Evolutionary conservation across 2,113 vertebrate genomes (phyloP), one percentile per base, ranked within the genome.

Genomic region (Lasiurus borealis): DNA sequence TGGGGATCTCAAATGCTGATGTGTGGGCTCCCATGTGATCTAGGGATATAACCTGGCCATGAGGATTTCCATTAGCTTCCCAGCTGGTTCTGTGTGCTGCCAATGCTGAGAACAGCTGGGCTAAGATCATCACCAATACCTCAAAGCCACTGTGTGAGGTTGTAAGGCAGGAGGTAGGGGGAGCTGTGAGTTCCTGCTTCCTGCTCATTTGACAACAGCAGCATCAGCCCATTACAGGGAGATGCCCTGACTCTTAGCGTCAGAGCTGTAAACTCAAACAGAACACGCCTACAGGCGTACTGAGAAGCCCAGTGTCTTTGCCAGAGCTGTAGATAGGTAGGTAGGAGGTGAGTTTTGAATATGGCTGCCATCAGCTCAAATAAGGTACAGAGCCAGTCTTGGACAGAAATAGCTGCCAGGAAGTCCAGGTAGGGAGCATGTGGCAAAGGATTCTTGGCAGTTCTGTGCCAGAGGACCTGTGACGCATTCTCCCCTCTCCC

Each of bases 141-240:
- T 82, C n/a, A 16, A 5, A 77, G 44, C 23, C 11, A 18, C 1
- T 36, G 9, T 23, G 18, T 81, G 46, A 69, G 40, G 19, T 15
- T 34, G 36, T 44, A n/a, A 89, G 57, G 59, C 29, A 16, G 9
- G 27, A 54, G 9, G 15, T 21, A n/a, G 6, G 29, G 23, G 68
- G 27, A 40, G 40, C 15, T 69, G 15, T 36, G 6, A 54, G 48
- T 48, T 13, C n/a, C 19, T 40, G 27, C 62, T 57, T 0, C 18
- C 25, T 94, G 29, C 19, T n/a, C 9, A 23, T 71, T 5, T 57
- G 72, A 71, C 6, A 77, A 19, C 15, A 90, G 50, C 36, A 59
- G 25, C 29, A 54, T 36, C 13, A 19, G 10, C 4, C 8, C 2
- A 2, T 2, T 44, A 64, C 0, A 8, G 29, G 36, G 52, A 40